Evolutionary conservation across 2,113 vertebrate genomes (phyloP), one percentile per base, ranked within the genome.

Genomic region (Gila orcuttii): DNA sequence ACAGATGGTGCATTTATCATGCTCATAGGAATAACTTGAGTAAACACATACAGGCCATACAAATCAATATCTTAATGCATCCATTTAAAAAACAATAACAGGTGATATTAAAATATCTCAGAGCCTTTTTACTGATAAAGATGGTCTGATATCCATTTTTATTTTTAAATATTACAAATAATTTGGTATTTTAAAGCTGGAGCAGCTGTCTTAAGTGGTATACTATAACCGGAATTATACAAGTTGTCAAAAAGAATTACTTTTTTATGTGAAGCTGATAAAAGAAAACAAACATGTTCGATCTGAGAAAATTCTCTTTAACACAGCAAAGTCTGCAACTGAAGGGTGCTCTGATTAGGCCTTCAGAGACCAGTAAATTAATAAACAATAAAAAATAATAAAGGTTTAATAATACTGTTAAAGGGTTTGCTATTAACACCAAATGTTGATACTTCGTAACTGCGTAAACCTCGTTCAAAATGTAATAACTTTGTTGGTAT

Each of bases 91-190:
- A 52, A 28, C 13, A 81, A 66, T 36, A 66, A 11, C 57, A 64
- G n/a, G 11, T 39, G 21, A 39, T 75, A 75, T 50, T 42, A 47
- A 75, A 75, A 75, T 45, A n/a, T n/a, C 6, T 62, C 17, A 13
- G 21, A n/a, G 21, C 19, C 77, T 62, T 13, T 39, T 33, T 31
- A 33, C 75, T 13, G 10, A 36, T 78, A 23, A 6, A 78, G 76
- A 78, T 78, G n/a, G 77, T 79, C 77, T 60, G 55, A 79, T 42
- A 17, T 79, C 31, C 11, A 23, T 8, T 60, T 33, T 52, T 52
- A 52, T 23, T 17, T 42, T 12, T 7, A 17, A 79, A 42, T 79
- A 42, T 79, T 60, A 60, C 4, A 13, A 62, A 62, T 45, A 62
- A 13, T 23, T 62, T n/a, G 31, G 31, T 13, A 28, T 57, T 59